Conservation (phyloP, 2,888 invertebrate genomes). For the Argyresthia goedartella region DNA sequence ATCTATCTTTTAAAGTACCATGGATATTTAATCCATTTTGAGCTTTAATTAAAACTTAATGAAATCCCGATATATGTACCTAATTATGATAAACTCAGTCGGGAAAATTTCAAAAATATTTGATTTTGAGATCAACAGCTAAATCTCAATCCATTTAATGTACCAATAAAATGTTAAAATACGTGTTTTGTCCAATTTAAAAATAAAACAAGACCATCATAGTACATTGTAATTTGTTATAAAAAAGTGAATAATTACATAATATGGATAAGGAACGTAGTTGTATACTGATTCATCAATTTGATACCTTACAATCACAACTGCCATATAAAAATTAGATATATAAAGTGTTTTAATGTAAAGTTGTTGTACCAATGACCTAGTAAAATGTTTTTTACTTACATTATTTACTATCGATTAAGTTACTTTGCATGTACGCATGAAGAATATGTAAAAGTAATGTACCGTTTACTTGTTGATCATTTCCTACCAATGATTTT, state of each 20-base stretch:
- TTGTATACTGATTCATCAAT: slow-evolving; percentile 43
- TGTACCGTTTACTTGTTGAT: not conserved
- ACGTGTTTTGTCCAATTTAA: slow-evolving; percentile 10
- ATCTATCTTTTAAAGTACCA: slow-evolving; percentile 24
- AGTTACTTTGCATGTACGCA: slow-evolving; percentile 13
- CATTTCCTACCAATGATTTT: not conserved
- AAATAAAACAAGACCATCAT: slow-evolving; percentile 38
- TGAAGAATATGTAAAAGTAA: not conserved
- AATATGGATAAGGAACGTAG: slow-evolving; percentile 39
- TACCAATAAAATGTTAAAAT: not conserved
- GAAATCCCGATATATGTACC: slow-evolving; percentile 55
- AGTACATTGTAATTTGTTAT: slow-evolving; percentile 49
- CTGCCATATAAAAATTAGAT: slow-evolving; percentile 62
- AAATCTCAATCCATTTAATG: too few species aligned
- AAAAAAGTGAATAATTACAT: slow-evolving; percentile 38
- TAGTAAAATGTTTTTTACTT: slow-evolving; percentile 49
- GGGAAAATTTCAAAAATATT: too few species aligned
- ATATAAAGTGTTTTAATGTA: slow-evolving; percentile 59
- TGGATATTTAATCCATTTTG: slow-evolving; percentile 53
- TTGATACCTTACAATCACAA: slow-evolving; percentile 53
- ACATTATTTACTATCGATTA: slow-evolving; percentile 4
- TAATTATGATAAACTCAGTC: too few species aligned
- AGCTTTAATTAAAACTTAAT: slow-evolving; percentile 62
- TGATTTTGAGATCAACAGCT: too few species aligned
- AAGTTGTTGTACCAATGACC: slow-evolving; percentile 37